Evolutionary conservation across 2,797 vertebrate species (phyloP), one percentile per base, ranked within the genome.

Genomic region (Enteromius treurensis): DNA sequence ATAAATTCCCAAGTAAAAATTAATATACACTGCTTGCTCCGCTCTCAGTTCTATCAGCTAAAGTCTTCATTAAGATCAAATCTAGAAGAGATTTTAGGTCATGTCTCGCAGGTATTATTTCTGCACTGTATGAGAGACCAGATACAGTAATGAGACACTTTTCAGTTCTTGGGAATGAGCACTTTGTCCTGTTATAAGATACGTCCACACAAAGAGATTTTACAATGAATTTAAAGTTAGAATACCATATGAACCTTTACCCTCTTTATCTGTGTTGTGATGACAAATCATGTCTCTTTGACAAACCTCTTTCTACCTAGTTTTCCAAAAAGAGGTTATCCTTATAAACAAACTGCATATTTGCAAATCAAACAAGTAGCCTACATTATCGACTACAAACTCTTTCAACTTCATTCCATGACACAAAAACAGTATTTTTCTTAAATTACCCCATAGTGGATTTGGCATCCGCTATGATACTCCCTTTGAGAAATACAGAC

Each of bases 121-220:
- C 34, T 67, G 71, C 51, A 29, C 45, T 65, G 14, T 67, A 19
- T 9, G 42, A 51, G 26, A 79, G 60, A 49, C 51, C 40, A 58
- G 70, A 51, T 49, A 74, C 42, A 29, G 53, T 23, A 75, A 82
- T 53, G 47, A 82, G 60, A 82, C 32, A 75, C 45, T 64, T 82
- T 76, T 76, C 47, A 76, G 32, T 67, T 67, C 58, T 17, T 21
- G 15, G 29, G 34, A 60, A 76, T 42, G 17, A 81, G 74, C 42
- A 47, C 40, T 40, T 64, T 51, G 58, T 51, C 21, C 9, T 64
- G 55, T 65, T 67, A 53, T 64, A 49, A 37, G 58, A 51, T 34
- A n/a, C 45, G 34, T 79, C 42, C 55, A 73, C 40, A 73, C n/a
- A 60, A 37, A 14, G 51, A 76, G 11, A 37, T 60, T 42, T 76